These are phyloP conservation scores for Falco cherrug DNA, from an alignment of 2,797 vertebrate genomes.

Conservation along the genomic window DNA sequence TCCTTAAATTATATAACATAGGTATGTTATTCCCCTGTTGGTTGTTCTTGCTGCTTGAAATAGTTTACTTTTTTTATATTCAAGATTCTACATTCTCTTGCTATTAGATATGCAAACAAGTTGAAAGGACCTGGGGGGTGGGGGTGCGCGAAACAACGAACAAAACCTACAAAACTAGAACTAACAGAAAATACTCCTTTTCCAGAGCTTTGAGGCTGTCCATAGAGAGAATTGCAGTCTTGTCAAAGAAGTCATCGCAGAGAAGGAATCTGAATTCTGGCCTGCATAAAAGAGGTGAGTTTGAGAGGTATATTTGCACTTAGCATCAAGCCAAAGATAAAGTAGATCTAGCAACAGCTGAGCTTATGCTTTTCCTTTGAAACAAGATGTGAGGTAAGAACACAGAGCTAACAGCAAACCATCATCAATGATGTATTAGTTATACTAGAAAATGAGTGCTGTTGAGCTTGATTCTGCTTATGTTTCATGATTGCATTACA, in stretches of 20 bases:
- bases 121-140: neutral
- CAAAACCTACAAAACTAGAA: neutral
- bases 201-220: neutral
- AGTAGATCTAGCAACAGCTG: neutral
- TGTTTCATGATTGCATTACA: neutral
- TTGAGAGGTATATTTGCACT: neutral
- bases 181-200: neutral
- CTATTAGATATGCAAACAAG: neutral
- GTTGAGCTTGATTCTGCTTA: neutral
- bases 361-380: neutral
- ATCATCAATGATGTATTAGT: slow-evolving; percentile 23
- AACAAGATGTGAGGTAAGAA: neutral
- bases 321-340: neutral
- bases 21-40: neutral
- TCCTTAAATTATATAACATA: neutral
- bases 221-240: neutral
- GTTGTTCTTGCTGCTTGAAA: neutral
- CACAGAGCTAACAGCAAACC: neutral
- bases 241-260: neutral
- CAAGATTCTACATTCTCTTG: neutral
- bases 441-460: neutral
- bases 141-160: neutral
- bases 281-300: neutral
- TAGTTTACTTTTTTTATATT: neutral
- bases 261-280: neutral